These are phyloP conservation scores for Squalus acanthias DNA, from an alignment of 2,797 vertebrate species.

Conservation along the genomic window DNA sequence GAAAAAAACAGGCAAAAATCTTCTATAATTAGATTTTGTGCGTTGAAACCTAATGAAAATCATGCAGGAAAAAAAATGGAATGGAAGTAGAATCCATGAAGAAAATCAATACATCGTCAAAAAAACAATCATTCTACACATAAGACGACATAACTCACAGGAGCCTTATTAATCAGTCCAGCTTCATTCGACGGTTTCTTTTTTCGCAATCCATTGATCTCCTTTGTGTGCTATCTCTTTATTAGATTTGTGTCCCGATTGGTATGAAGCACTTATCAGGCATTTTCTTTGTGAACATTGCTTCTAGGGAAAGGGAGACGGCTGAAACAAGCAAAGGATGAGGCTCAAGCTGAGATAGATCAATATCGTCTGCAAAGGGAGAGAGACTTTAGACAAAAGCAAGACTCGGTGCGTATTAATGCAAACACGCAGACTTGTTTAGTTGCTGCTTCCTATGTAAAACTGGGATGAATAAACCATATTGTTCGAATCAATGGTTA, in stretches of 20 bases:
- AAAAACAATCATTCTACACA: background rate
- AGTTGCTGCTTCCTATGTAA: background rate
- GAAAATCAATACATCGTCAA: constrained; percentile 13
- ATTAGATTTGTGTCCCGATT: background rate
- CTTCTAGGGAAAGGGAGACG: constrained; percentile 61
- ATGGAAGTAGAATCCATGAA: background rate
- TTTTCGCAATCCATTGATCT: background rate
- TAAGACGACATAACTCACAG: background rate
- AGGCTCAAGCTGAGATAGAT: constrained; percentile 59
- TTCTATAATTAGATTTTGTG: background rate
- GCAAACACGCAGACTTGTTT: background rate
- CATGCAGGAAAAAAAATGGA: background rate
- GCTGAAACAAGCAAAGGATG: constrained; percentile 64
- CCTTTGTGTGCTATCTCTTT: background rate
- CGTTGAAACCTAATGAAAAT: background rate
- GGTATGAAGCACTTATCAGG: background rate
- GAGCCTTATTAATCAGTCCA: background rate
- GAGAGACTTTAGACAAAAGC: constrained; percentile 56
- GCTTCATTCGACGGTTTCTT: background rate
- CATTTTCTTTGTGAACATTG: background rate
- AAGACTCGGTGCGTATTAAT: constrained; percentile 53
- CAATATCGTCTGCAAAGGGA: constrained; percentile 60
- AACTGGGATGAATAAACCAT: background rate
- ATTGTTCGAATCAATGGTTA: constrained; percentile 1
- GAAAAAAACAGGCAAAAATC: background rate